Base-by-base conservation (phyloP, 1,140 invertebrate species). In the Chironomus tepperi region DNA sequence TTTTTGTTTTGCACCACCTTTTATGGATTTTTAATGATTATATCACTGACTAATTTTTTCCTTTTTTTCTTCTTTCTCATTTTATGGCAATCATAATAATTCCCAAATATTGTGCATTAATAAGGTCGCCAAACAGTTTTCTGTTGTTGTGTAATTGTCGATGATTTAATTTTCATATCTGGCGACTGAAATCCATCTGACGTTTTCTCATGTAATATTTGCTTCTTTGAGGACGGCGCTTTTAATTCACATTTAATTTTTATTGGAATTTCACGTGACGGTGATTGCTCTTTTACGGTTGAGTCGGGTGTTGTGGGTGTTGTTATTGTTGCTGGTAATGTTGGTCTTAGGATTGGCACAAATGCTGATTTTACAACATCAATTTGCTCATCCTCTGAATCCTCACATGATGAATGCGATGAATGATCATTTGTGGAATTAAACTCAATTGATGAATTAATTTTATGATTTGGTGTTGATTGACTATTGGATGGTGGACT, bases 101-200 rank as follows among this genome's bases (percentile, higher is more conserved):
- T 34, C 24, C 24, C 24, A 34, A 34, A 34, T 34, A 34, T 19
- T 19, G 9, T 19, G n/a, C 21, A 16, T 85, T 86, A 92, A 83
- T 92, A 92, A 15, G 90, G 91, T 78, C 90, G 85, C 91, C 91
- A 92, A 10, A 92, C 89, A 15, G 87, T 85, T 83, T 91, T 90
- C 8, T 70, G 65, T 16, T 87, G 84, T 18, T 84, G 81, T 24
- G 84, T 84, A 77, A 86, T 83, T 6, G 86, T 78, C 42, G 85
- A 85, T 74, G 86, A 82, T 6, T 84, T 81, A 47, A 89, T 83
- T 78, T 88, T 90, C 0, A 89, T 90, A 10, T 87, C 87, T 15
- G 85, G 88, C 0, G 83, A 82, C 77, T 83, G 83, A 12, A 82
- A 80, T 1, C 83, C 85, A 21, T 85, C 83, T 2, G 81, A 78